Base-by-base conservation (phyloP, 1,140 invertebrate species). In the Cyclargus thomasi region DNA sequence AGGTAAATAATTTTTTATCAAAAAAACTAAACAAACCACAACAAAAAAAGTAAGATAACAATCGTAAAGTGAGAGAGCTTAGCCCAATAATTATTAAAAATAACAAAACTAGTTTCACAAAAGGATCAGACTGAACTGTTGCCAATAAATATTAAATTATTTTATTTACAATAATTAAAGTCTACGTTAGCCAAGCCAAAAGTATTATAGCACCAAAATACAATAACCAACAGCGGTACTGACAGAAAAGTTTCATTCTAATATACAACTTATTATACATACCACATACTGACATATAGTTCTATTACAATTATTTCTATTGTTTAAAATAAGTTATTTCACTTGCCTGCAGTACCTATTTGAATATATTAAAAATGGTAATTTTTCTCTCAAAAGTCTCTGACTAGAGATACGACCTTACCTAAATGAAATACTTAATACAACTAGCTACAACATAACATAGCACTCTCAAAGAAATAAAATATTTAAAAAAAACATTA, bases 131-230 rank as follows among this genome's bases (percentile, higher is more conserved):
- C 75, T 67, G 68, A 82, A 79, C 81, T 84, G 74, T 81, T 78
- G 80, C 83, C 82, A 85, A 88, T 86, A 86, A 86, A 84, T 85
- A 85, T 73, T 80, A 82, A 82, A 79, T 82, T 76, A 81, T 70
- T 76, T 77, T 79, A 85, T 81, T 71, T 89, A 87, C 81, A 90
- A 47, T 47, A 47, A 86, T 87, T 86, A 86, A 88, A 77, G 16
- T 77, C 83, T 88, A 89, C 73, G 77, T 90, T 87, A 87, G 87
- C 85, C 87, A 88, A 88, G 85, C 85, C 85, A 84, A 90, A 83
- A 86, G 81, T 72, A 88, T 88, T 77, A 80, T 88, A 90, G 84
- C 85, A 90, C 84, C 85, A 90, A 88, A 87, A 85, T 74, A 81
- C 79, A 74, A 29, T 83, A 78, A 77, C 75, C 63, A 81, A 84